Evolutionary conservation across 1,140 invertebrate species (phyloP).

Genomic region (Drosophila parvula): DNA sequence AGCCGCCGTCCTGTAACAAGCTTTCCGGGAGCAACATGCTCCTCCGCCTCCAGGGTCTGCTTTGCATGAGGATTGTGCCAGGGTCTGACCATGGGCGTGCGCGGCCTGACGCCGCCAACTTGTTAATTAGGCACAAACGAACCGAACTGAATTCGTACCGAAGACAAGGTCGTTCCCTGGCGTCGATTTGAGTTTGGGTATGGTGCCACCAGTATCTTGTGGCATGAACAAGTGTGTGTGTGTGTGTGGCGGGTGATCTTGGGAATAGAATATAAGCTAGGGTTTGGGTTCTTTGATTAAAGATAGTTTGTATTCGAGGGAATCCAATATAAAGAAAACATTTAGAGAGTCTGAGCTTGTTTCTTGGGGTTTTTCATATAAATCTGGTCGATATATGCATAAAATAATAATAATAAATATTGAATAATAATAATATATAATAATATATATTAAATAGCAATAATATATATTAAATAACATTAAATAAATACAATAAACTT

Average conservation of each 20-base stretch:
- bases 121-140: slow-evolving; percentile 73
- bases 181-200: not conserved
- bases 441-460: no score
- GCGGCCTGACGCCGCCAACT: slow-evolving; percentile 66
- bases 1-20: slow-evolving; percentile 62
- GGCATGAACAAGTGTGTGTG: not conserved
- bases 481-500: no score
- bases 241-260: not conserved
- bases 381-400: no score
- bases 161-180: slow-evolving; percentile 55
- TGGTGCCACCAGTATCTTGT: not conserved
- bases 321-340: no score
- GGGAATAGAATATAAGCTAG: no score
- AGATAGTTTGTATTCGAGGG: no score
- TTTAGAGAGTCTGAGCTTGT: not conserved
- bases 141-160: slow-evolving; percentile 19
- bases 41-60: slow-evolving; percentile 37
- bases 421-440: no score
- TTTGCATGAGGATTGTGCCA: slow-evolving; percentile 46
- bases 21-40: slow-evolving; percentile 52
- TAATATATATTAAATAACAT: no score
- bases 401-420: no score
- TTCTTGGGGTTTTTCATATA: no score
- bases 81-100: slow-evolving; percentile 39
- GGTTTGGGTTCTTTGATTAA: no score